Evolutionary conservation across 1,140 invertebrate species (phyloP).

Genomic region (Agrilus planipennis): DNA sequence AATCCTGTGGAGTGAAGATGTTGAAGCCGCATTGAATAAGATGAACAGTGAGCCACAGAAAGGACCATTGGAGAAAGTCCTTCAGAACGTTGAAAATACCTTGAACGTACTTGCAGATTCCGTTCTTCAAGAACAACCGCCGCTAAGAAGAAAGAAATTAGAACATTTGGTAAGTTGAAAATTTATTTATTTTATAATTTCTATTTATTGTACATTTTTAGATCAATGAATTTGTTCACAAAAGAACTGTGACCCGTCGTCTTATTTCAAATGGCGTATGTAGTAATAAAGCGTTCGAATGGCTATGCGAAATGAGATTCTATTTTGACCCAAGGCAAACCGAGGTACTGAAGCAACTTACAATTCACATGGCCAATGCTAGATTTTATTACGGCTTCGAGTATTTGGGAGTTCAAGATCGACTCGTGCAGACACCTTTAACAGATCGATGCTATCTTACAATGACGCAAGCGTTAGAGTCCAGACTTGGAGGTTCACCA

Average conservation of each 20-base stretch:
- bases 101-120: constrained; percentile 93
- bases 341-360: constrained; percentile 89
- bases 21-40: constrained; percentile 73
- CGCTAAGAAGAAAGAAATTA: constrained; percentile 85
- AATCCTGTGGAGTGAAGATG: constrained; percentile 94
- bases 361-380: constrained; percentile 98
- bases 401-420: constrained; percentile 95
- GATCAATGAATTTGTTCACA: constrained; percentile 99
- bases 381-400: constrained; percentile 99
- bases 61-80: constrained; percentile 61
- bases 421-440: constrained; percentile 94
- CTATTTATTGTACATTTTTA: constrained; percentile 31
- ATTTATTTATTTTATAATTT: not conserved
- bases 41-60: constrained; percentile 45
- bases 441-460: constrained; percentile 98
- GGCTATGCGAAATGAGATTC: constrained; percentile 97
- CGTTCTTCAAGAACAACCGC: constrained; percentile 94
- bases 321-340: constrained; percentile 94
- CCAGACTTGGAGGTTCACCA: constrained; percentile 88
- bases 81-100: constrained; percentile 80
- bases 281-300: constrained; percentile 85
- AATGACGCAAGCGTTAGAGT: constrained; percentile 98
- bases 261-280: constrained; percentile 76
- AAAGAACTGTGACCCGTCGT: constrained; percentile 86
- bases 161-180: constrained; percentile 70